Base-by-base conservation (phyloP, 2,888 invertebrate genomes). In the Tubulanus polymorphus region DNA sequence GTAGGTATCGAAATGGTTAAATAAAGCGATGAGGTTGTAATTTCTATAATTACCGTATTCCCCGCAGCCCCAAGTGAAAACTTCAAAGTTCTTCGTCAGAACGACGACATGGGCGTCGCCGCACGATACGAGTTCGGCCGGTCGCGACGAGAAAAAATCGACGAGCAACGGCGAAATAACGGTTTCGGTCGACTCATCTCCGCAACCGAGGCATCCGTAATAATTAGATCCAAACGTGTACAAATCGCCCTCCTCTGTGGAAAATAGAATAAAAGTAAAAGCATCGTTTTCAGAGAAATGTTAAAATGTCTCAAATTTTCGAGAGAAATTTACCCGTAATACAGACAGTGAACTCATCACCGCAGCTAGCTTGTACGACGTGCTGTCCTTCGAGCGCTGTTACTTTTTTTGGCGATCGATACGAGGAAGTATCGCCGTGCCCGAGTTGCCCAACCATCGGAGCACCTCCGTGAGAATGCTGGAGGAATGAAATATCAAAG, bases 51-150 rank as follows among this genome's bases (percentile, higher is more conserved):
- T 64, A 75, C 78, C 78, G 67, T 70, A 77, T 53, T 78, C 78
- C 25, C 78, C 78, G 66, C 68, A 73, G 8, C 78, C 78, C 78
- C 78, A 78, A 3, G 75, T 71, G 61, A 70, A 78, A 2, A 78
- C 73, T 35, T 76, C 70, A 6, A 72, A 71, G 37, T 65, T 66
- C 50, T 62, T 63, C 0, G 74, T 72, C 12, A 78, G 61, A 1
- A 70, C 76, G 2, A 72, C 67, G 5, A 74, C 74, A 60, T 78
- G 78, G 50, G 68, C 65, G 53, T 75, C 70, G 3, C 78, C 78
- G 63, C 76, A 76, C 0, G 75, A 65, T 26, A 76, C 62, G 56
- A 72, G 70, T 49, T 63, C 59, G 46, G 77, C 71, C 12, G 69
- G 68, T 12, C 56, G 56, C 6, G 59, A 61, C 15, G 53, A 51